Evolutionary conservation across 2,113 vertebrate genomes (phyloP), one percentile per base, ranked within the genome.

Genomic region (Acinonyx jubatus): DNA sequence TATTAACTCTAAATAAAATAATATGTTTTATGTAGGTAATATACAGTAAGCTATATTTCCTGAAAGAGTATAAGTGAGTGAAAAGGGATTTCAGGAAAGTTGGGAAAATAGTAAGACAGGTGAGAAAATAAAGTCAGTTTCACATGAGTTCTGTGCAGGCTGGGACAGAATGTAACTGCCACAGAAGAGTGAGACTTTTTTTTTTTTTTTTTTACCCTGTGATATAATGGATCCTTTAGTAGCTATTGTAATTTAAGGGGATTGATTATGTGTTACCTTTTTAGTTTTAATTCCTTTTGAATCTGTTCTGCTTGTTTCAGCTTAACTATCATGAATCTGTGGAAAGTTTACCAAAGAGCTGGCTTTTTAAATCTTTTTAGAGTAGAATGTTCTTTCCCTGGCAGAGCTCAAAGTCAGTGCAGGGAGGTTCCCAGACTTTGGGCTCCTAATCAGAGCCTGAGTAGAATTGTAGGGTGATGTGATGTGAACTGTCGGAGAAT

Each of bases 211-310:
- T 61, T 50, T 13, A 63, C 5, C 15, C 14, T 71, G 12, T 78
- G n/a, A 31, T 61, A 94, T 15, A 74, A 90, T 21, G 65, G 27
- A 33, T 93, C 19, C 18, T 65, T 88, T 38, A 84, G 48, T 31
- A 63, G 68, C 27, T 66, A 23, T 27, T 85, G 14, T 21, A 55
- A 69, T 45, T 82, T 52, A 89, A 84, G 10, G 19, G 19, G 16
- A 78, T 73, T 88, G 66, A 89, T 93, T 66, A 84, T 63, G 11
- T 50, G 21, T 91, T 84, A 41, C 31, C 48, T 66, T 93, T 82
- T 94, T 55, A 33, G 31, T 69, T 94, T 13, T 25, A 79, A 45
- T 82, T 74, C 61, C 78, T 88, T 63, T 96, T 96, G 66, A 91
- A 78, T 52, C 4, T 73, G 0, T 89, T 91, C 93, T 94, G 73